Percentiles rank a stretch among this genome's conserved stretches.
Conservation (phyloP, 2,888 invertebrate genomes). For the Leptinotarsa haldemani region DNA sequence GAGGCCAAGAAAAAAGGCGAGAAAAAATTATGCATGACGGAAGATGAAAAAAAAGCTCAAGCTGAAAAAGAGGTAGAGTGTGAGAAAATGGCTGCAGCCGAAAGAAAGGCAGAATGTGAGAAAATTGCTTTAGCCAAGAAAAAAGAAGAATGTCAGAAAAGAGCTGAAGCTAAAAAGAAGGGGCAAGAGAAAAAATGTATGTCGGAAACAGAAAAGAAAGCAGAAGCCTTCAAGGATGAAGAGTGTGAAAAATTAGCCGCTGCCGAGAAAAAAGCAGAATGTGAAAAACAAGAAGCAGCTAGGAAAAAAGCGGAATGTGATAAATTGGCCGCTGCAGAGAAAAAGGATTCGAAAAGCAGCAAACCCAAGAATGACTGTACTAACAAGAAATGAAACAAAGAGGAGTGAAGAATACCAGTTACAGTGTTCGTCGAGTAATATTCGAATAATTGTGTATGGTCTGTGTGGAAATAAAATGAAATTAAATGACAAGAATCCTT, state of each 20-base stretch:
- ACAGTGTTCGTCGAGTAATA: not conserved
- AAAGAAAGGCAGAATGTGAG: constrained; percentile 2
- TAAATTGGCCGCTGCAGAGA: not conserved
- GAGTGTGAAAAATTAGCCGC: constrained; percentile 4
- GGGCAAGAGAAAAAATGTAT: constrained; percentile 1
- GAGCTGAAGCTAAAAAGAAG: constrained; percentile 11
- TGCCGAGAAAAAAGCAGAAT: constrained; percentile 18
- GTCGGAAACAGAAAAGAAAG: constrained; percentile 1
- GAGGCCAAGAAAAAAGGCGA: constrained; percentile 2
- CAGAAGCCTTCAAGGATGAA: not conserved
- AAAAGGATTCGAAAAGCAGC: not conserved
- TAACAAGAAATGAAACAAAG: not conserved
- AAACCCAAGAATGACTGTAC: not conserved
- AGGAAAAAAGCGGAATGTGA: not conserved
- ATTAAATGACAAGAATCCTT: too few species aligned
- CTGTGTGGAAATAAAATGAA: too few species aligned
- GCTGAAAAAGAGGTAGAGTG: not conserved
- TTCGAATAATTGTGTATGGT: too few species aligned
- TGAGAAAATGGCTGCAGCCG: constrained; percentile 12
- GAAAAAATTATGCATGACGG: constrained; percentile 3
- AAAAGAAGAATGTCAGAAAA: constrained; percentile 7
- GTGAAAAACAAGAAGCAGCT: constrained; percentile 2
- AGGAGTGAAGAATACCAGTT: not conserved
- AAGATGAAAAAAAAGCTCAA: constrained; percentile 2
- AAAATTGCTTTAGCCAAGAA: constrained; percentile 3